Base-by-base conservation (phyloP, 2,113 vertebrate species). In the Alouatta palliata region DNA sequence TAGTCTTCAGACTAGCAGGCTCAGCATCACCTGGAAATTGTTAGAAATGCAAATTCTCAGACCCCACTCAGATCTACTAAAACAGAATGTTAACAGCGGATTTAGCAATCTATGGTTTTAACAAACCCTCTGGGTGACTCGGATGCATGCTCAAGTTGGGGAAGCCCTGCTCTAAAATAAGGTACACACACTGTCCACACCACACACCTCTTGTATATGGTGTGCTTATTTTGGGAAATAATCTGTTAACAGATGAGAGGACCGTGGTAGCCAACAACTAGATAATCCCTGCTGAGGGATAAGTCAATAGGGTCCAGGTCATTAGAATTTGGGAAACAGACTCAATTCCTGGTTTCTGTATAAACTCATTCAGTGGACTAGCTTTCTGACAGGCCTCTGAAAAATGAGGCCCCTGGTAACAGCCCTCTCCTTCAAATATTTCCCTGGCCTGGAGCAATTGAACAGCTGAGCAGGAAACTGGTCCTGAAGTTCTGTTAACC, bases 311-410 rank as follows among this genome's bases (percentile, higher is more conserved):
- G 37, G 61, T 79, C 58, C 20, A 13, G 35, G 45, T 66, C 8
- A 0, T 86, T 79, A 11, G n/a, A 95, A 92, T 95, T 80, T 81
- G 45, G 84, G 71, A 95, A 95, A 90, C 49, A 94, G 64, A 95
- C 52, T 73, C 49, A 68, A 4, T 73, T 91, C 92, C 25, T 79
- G 40, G 49, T 87, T 95, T 90, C 61, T 52, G 35, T 56, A 83
- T 79, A 85, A 83, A 68, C 30, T 45, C 85, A 61, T 47, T 92
- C 77, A 6, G 32, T 79, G n/a, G 43, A 83, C 56, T 47, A 43
- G 86, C 89, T 97, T 96, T 95, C 70, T 96, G 96, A 95, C 93
- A 94, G 35, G 45, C 37, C 87, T 97, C 92, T 98, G 97, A 97
- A 80, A 96, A 97, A 97, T 95, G 96, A 97, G 80, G 35, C 52